Evolutionary conservation across 2,797 vertebrate species (phyloP), one percentile per base, ranked within the genome.

Genomic region (Arctocebus calabarensis): DNA sequence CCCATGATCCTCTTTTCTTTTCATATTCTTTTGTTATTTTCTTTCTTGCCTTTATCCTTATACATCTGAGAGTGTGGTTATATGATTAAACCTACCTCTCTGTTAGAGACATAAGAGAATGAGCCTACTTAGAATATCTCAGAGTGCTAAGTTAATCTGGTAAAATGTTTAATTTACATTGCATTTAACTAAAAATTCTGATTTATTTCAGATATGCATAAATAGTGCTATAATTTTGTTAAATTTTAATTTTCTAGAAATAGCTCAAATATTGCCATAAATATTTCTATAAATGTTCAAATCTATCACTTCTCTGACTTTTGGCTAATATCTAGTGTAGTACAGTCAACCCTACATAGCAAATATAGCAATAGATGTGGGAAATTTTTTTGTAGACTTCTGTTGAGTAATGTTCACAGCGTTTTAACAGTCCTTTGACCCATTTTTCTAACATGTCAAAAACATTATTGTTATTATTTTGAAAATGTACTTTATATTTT

Each of bases 241-340:
- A 32, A 55, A 77, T 79, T 94, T 95, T 83, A 88, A 78, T 43
- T 95, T 86, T 14, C 12, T 85, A 68, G 23, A 91, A 91, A 57
- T 23, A 78, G 4, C 7, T 61, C 25, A 71, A 40, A 45, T 43
- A 85, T 83, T 85, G 79, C 7, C 40, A 83, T 48, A 48, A 48
- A 48, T 48, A 48, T 66, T 66, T 66, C 13, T 79, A 83, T 71
- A 94, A 86, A 62, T 59, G 7, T n/a, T 85, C 40, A 90, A 59
- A 34, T 81, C 6, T 16, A 52, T 52, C 48, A 16, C 48, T 17
- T 16, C 48, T 52, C 48, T 16, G 48, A 52, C 48, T 52, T 52
- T 52, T 52, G 48, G 48, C 48, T 52, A 52, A 52, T 16, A 52
- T 62, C 3, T 27, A n/a, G 8, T 19, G 8, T 66, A n/a, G 10